A percentile compares a stretch with the other conserved stretches of the same genome.
These are phyloP conservation scores for Bagarius yarrelli DNA, from an alignment of 2,113 vertebrate genomes.

Conservation along the genomic window DNA sequence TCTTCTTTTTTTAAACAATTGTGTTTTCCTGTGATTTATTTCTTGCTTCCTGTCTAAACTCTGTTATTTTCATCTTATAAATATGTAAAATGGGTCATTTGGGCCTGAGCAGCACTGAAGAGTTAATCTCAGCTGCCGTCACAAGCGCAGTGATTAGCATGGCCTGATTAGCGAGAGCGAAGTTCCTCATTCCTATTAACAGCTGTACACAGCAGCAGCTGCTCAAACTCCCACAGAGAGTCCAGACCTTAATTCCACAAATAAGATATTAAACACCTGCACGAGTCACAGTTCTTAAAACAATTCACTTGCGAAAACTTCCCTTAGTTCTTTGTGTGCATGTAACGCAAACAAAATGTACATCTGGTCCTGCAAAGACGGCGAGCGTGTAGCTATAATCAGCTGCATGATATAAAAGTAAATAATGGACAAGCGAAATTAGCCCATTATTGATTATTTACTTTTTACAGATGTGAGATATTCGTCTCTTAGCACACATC, in stretches of 20 bases:
- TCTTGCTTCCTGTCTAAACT: not conserved
- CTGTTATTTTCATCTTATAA: not conserved
- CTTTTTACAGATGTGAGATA: not conserved
- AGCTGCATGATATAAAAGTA: not conserved
- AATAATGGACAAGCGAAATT: no score
- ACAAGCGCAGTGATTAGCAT: constrained; percentile 23
- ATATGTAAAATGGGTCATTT: constrained; percentile 34
- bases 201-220: constrained; percentile 30
- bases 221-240: constrained; percentile 36
- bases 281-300: not conserved
- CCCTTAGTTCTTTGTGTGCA: no score
- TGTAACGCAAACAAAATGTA: not conserved
- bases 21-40: not conserved
- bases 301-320: not conserved
- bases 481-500: not conserved
- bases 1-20: no score
- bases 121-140: constrained; percentile 24
- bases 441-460: not conserved
- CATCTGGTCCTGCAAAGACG: not conserved
- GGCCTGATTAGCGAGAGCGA: constrained; percentile 42
- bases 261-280: constrained; percentile 41
- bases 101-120: constrained; percentile 5
- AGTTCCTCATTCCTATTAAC: constrained; percentile 36
- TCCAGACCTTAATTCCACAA: constrained; percentile 44
- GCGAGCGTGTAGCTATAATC: not conserved